A percentile compares a stretch with the other conserved stretches of the same genome.
Evolutionary conservation across 2,888 invertebrate species (phyloP).

Genomic region (Tachina grossa): DNA sequence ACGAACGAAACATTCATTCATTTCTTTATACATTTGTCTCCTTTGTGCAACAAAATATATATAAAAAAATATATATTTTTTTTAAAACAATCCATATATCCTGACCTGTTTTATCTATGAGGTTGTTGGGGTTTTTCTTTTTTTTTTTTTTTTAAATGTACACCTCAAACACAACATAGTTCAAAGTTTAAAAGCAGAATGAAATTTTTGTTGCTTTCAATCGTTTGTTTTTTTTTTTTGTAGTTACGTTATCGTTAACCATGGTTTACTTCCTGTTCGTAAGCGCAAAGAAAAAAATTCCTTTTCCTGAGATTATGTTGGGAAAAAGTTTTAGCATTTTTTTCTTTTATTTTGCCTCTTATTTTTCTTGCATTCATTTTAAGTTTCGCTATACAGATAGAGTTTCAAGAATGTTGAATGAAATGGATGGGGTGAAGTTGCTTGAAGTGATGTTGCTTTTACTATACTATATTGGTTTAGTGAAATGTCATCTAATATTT

Average conservation of each 20-base stretch:
- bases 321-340: conserved; percentile 45
- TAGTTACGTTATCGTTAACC: conserved; percentile 54
- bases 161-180: conserved; percentile 54
- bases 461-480: conserved; percentile 48
- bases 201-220: neutral
- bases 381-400: conserved; percentile 19
- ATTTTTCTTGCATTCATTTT: conserved; percentile 34
- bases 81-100: conserved; percentile 23
- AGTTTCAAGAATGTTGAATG: neutral
- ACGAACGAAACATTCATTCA: conserved; percentile 31
- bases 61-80: conserved; percentile 3
- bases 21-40: conserved; percentile 21
- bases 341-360: neutral
- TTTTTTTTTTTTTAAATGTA: conserved; percentile 4
- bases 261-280: conserved; percentile 68
- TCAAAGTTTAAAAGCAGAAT: conserved; percentile 65
- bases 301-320: conserved; percentile 58
- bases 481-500: conserved; percentile 63
- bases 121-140: conserved; percentile 27
- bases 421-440: neutral
- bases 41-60: neutral
- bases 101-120: conserved; percentile 69
- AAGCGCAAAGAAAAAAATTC: conserved; percentile 41
- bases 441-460: no score
- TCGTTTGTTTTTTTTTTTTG: conserved; percentile 10